A percentile compares a stretch with the other conserved stretches of the same genome.
phyloP scores from a whole-genome alignment of 2,888 invertebrate genomes.

The Pilophorus perplexus region DNA sequence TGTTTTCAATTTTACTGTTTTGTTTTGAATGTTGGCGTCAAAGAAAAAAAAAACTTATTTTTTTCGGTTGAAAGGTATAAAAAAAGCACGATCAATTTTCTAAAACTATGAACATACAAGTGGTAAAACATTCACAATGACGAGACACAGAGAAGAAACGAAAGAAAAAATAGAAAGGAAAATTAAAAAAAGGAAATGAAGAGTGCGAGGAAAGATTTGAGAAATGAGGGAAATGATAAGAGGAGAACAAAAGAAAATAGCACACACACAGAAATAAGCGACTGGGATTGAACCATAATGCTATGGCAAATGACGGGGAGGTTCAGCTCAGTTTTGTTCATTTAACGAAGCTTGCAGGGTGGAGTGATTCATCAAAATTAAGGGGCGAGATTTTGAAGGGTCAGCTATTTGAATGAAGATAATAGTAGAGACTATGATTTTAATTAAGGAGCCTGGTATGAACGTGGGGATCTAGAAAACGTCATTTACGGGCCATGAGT shows the following conservation, averaged over 20 bases:
- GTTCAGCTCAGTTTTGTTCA: too few species aligned
- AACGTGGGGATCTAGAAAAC: too few species aligned
- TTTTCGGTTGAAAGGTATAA: slow-evolving; percentile 15
- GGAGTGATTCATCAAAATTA: too few species aligned
- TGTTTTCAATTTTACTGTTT: slow-evolving; percentile 30
- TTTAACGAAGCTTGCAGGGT: too few species aligned
- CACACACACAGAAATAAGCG: slow-evolving; percentile 38
- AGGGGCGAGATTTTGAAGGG: too few species aligned
- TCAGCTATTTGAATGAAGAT: too few species aligned
- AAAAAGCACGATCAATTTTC: slow-evolving; percentile 46
- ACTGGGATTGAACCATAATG: slow-evolving; percentile 25
- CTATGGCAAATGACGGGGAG: slow-evolving; percentile 38
- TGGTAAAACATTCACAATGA: slow-evolving; percentile 47
- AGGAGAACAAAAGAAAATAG: slow-evolving; percentile 17
- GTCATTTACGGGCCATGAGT: too few species aligned
- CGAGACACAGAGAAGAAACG: slow-evolving; percentile 45
- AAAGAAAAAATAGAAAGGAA: slow-evolving; percentile 22
- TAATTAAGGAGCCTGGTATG: too few species aligned
- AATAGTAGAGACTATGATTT: too few species aligned
- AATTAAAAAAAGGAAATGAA: slow-evolving; percentile 22
- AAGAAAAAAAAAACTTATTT: not conserved
- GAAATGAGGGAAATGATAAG: slow-evolving; percentile 31
- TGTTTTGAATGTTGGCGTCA: slow-evolving; percentile 17
- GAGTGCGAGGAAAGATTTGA: slow-evolving; percentile 25
- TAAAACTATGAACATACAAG: slow-evolving; percentile 46